phyloP scores from a whole-genome alignment of 2,113 vertebrate species.

The Equus quagga region DNA sequence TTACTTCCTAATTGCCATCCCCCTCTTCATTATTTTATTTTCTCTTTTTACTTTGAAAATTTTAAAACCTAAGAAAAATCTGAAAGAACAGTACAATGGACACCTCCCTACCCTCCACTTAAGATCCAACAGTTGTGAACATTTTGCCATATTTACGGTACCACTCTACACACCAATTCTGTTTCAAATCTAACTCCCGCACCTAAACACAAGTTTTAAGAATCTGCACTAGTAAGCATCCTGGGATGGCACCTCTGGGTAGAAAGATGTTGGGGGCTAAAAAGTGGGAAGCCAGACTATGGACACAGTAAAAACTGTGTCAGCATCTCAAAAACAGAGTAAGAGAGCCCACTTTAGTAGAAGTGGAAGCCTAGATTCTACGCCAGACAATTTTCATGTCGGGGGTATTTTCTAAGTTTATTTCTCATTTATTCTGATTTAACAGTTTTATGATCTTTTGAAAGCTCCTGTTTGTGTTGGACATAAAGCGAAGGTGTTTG shows the following conservation, averaged over 20 bases:
- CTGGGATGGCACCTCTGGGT: not conserved
- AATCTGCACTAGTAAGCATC: not conserved
- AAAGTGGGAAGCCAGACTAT: not conserved
- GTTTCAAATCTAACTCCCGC: not conserved
- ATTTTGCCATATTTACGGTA: not conserved
- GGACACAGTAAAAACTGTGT: not conserved
- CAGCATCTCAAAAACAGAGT: not conserved
- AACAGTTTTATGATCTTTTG: not conserved
- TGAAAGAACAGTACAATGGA: not conserved
- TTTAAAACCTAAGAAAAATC: not conserved
- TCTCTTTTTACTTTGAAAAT: conserved; percentile 8
- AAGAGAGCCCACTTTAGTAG: not conserved
- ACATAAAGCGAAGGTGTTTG: not conserved
- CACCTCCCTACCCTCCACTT: not conserved
- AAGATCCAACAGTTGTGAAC: not conserved
- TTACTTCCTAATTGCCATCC: not conserved
- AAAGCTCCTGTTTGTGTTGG: not conserved
- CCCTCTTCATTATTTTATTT: not conserved
- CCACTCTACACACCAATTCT: not conserved
- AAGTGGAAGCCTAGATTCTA: not conserved
- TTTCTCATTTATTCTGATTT: not conserved
- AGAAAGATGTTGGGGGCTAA: not conserved
- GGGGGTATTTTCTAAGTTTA: not conserved
- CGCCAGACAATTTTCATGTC: not conserved
- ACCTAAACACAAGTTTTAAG: not conserved